These are phyloP conservation scores for Diuraphis noxia DNA, from an alignment of 1,140 invertebrate species.

Conservation along the genomic window DNA sequence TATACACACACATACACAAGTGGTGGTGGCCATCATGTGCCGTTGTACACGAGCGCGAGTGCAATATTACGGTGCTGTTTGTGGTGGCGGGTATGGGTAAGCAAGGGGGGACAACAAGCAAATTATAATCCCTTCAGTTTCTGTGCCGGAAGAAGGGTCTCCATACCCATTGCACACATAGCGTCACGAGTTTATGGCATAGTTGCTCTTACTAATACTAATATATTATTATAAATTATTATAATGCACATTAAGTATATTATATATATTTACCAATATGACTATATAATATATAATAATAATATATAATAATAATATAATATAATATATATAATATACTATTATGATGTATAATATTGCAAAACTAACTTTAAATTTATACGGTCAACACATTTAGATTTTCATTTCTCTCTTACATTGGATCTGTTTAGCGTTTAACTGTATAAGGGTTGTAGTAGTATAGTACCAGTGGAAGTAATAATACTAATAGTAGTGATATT, in stretches of 20 bases:
- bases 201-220: not conserved
- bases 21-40: not conserved
- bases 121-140: slow-evolving; percentile 35
- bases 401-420: not conserved
- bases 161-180: not conserved
- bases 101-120: not conserved
- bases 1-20: not conserved
- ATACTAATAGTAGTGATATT: not conserved
- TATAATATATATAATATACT: not conserved
- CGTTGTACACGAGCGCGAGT: not conserved
- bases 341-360: no score
- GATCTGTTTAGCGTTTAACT: not conserved
- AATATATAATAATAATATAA: no score
- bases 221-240: not conserved
- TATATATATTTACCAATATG: not conserved
- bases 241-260: not conserved
- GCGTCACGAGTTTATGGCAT: not conserved
- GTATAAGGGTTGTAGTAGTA: not conserved
- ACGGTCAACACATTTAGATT: not conserved
- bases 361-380: not conserved
- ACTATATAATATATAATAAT: no score
- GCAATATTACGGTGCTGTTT: not conserved
- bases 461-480: not conserved
- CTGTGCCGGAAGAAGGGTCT: slow-evolving; percentile 26
- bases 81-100: not conserved